A percentile compares a stretch with the other conserved stretches of the same genome.
phyloP scores from a whole-genome alignment of 1,140 invertebrate genomes.

The Papilio glaucus region DNA sequence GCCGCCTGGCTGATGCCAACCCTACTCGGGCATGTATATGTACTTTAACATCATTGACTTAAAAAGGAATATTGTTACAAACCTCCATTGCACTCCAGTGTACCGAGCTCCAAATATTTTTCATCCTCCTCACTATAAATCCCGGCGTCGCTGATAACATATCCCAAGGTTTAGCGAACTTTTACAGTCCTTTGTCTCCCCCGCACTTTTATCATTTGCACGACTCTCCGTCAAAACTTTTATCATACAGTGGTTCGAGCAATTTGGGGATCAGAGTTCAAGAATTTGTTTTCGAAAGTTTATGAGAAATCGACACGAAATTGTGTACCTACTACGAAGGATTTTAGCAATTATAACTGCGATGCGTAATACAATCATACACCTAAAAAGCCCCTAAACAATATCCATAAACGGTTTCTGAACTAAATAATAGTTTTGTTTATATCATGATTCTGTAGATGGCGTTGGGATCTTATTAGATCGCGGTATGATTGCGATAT shows the following conservation, averaged over 20 bases:
- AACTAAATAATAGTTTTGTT: no score
- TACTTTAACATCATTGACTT: no score
- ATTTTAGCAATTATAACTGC: neutral
- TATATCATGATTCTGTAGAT: no score
- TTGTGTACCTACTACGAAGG: neutral
- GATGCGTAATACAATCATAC: neutral
- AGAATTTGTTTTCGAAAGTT: neutral
- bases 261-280: neutral
- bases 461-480: no score
- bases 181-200: neutral
- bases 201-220: neutral
- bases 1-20: no score
- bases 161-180: constrained; percentile 5
- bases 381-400: no score
- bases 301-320: neutral
- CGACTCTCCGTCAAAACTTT: neutral
- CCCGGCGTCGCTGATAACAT: neutral
- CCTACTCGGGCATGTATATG: no score
- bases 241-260: neutral
- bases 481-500: no score
- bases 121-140: constrained; percentile 1
- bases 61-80: neutral
- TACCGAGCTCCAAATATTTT: constrained; percentile 3
- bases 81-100: neutral
- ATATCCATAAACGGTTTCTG: no score